These are phyloP conservation scores for Arctopsyche grandis DNA, from an alignment of 1,140 invertebrate genomes.

Conservation along the genomic window DNA sequence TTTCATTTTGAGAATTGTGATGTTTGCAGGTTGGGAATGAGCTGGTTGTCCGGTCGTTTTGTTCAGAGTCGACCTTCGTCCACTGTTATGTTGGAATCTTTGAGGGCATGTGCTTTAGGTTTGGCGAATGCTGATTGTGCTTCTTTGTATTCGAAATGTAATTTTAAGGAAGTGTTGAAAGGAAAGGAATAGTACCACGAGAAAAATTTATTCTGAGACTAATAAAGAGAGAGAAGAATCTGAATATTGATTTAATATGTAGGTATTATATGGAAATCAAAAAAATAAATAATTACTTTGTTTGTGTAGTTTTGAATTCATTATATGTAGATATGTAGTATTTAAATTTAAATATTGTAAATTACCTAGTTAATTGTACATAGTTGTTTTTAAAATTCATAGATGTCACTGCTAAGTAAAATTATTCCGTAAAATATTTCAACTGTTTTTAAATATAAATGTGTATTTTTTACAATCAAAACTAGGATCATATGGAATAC, in stretches of 20 bases:
- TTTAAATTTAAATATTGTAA: no score
- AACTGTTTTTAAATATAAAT: no score
- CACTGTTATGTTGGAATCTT: conserved; percentile 59
- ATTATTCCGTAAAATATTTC: no score
- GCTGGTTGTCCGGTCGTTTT: conserved; percentile 68
- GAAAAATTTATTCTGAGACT: neutral
- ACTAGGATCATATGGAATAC: no score
- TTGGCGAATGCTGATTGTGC: conserved; percentile 68
- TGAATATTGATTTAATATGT: neutral
- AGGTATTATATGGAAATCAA: no score
- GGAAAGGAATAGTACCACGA: conserved; percentile 1
- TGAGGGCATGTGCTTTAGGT: conserved; percentile 69
- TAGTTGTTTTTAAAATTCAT: no score
- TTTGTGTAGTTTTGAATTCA: no score
- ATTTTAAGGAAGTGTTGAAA: conserved; percentile 44
- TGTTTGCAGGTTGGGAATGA: conserved; percentile 68
- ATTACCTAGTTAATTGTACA: no score
- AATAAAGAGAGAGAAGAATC: neutral
- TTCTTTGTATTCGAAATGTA: conserved; percentile 29
- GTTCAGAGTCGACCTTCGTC: conserved; percentile 53
- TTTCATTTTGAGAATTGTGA: neutral
- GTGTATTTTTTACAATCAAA: no score
- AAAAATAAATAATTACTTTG: no score
- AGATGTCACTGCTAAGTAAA: no score
- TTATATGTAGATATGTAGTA: no score